A percentile compares a stretch with the other conserved stretches of the same genome.
Conservation (phyloP, 2,113 vertebrate genomes). For the Peromyscus leucopus region DNA sequence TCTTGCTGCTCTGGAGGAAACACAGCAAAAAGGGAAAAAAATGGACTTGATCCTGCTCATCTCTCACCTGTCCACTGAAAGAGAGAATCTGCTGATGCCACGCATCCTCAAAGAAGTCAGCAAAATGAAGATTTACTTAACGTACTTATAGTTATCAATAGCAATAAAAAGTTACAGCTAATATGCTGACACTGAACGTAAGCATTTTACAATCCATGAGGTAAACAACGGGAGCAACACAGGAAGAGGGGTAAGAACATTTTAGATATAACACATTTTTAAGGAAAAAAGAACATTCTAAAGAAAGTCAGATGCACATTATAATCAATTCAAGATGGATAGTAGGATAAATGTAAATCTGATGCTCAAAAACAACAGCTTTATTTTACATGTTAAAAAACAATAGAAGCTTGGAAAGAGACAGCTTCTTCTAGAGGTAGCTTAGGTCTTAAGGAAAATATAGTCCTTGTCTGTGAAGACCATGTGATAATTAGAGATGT, state of each 20-base stretch:
- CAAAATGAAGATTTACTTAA: conserved; percentile 92
- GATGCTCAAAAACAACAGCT: conserved; percentile 43
- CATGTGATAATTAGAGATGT: not conserved
- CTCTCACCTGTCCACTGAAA: conserved; percentile 86
- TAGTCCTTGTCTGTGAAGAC: not conserved
- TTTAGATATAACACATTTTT: conserved; percentile 65
- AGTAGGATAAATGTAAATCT: not conserved
- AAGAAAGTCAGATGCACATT: not conserved
- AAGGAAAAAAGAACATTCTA: conserved; percentile 73
- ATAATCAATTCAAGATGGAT: not conserved
- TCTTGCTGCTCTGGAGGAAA: conserved; percentile 75
- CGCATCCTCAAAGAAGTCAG: conserved; percentile 87
- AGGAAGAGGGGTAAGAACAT: conserved; percentile 74
- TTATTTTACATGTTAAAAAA: conserved; percentile 39
- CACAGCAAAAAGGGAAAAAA: conserved; percentile 77
- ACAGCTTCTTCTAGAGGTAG: not conserved
- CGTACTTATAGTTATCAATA: conserved; percentile 88
- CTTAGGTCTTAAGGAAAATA: not conserved
- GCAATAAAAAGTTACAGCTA: conserved; percentile 88
- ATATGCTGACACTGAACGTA: conserved; percentile 84
- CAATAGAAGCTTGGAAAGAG: not conserved
- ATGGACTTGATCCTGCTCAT: conserved; percentile 84
- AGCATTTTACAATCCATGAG: conserved; percentile 84
- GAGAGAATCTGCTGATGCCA: conserved; percentile 89
- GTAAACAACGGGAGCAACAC: conserved; percentile 71